Base-by-base conservation (phyloP, 2,888 invertebrate species). In the Plebejus anna region DNA sequence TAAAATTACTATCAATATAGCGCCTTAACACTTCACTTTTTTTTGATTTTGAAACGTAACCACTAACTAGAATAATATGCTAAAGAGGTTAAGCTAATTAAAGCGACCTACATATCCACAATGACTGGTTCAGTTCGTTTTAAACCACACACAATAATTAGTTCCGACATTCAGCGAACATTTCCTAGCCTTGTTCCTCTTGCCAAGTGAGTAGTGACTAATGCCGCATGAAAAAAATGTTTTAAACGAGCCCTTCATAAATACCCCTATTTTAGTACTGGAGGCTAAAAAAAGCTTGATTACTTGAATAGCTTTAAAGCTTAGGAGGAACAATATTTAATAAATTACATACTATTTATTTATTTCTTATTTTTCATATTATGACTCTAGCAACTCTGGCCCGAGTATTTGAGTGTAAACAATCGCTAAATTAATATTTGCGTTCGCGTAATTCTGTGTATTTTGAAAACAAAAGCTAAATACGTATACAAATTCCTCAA, bases 11-110 rank as follows among this genome's bases (percentile, higher is more conserved):
- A n/a, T n/a, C n/a, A n/a, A n/a, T n/a, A n/a, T n/a, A n/a, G n/a
- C n/a, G n/a, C n/a, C n/a, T n/a, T n/a, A n/a, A n/a, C 32, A 36
- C 13, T 13, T 16, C 66, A 13, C 16, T 66, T 36, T 77, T 81
- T 77, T 83, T 83, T 83, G 82, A 83, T 84, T 84, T 82, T 82
- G 83, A 85, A 83, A 82, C 81, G 79, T 61, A 22, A 22, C 59
- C 59, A 61, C 61, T 42, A 28, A 6, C 22, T 28, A 55, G 73
- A 73, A 51, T 22, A 73, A 51, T 22, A 73, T 13, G 55, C 5
- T 71, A 71, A 55, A 61, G 47, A 47, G 61, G 73, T n/a, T 76
- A 73, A 76, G 66, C 22, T 71, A 75, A 75, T 75, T 75, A 73
- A 13, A 72, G 28, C 73, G 73, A 73, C 73, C 73, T 51, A 73